phyloP scores from a whole-genome alignment of 2,888 invertebrate species.

The Acleris cristana region DNA sequence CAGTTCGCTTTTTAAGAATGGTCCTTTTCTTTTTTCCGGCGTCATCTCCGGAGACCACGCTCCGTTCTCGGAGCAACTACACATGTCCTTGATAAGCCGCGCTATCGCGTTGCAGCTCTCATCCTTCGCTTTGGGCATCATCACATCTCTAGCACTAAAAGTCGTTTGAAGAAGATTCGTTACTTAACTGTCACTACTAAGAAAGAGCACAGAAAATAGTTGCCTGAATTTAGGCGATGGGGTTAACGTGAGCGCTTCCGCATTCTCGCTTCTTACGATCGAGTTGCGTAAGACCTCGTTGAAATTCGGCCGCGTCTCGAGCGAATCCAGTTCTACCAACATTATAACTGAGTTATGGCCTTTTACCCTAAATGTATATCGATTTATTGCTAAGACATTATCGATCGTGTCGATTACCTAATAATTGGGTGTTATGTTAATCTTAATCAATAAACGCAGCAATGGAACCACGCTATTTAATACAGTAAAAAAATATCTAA shows the following conservation, averaged over 20 bases:
- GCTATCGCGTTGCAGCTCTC: constrained; percentile 77
- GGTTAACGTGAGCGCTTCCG: constrained; percentile 51
- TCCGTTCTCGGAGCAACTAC: constrained; percentile 79
- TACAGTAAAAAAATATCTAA: neutral
- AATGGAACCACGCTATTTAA: neutral
- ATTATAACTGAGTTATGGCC: constrained; percentile 38
- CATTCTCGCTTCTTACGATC: constrained; percentile 48
- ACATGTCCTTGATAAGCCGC: constrained; percentile 76
- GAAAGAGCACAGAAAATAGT: constrained; percentile 70
- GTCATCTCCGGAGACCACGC: constrained; percentile 82
- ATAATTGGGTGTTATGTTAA: constrained; percentile 13
- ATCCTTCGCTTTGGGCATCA: constrained; percentile 72
- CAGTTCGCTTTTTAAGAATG: constrained; percentile 74
- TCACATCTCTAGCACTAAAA: constrained; percentile 43
- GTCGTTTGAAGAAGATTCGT: constrained; percentile 48
- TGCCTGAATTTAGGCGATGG: constrained; percentile 40
- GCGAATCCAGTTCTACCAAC: constrained; percentile 45
- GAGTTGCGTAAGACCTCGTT: constrained; percentile 52
- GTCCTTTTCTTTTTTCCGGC: constrained; percentile 67
- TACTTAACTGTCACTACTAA: constrained; percentile 73
- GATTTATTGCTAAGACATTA: constrained; percentile 5
- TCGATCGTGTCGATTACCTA: constrained; percentile 8
- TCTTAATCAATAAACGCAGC: constrained; percentile 2
- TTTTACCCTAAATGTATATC: constrained; percentile 34
- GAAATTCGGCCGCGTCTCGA: constrained; percentile 49